These are phyloP conservation scores for Chrysomela aeneicollis DNA, from an alignment of 2,888 invertebrate genomes.

Conservation along the genomic window DNA sequence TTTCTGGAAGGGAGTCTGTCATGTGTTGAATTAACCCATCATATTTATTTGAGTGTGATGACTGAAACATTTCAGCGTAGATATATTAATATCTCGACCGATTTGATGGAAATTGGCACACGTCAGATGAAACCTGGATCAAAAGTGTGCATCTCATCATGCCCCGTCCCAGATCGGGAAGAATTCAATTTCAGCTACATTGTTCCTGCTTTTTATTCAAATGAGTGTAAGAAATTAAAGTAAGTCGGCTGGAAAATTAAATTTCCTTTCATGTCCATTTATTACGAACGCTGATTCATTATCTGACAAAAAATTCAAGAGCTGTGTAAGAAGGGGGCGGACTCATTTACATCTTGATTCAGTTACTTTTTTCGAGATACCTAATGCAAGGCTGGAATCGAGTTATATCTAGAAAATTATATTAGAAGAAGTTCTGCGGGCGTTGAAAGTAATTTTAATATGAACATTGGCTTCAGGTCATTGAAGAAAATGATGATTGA, in stretches of 20 bases:
- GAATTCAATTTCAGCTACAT: conserved; percentile 34
- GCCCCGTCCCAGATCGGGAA: conserved; percentile 14
- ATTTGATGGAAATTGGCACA: neutral
- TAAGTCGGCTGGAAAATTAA: conserved; percentile 39
- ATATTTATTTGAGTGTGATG: too few species aligned
- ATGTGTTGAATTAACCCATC: too few species aligned
- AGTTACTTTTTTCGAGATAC: neutral
- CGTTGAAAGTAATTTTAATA: too few species aligned
- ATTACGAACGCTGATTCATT: conserved; percentile 34
- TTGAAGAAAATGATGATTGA: too few species aligned
- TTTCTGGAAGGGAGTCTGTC: too few species aligned
- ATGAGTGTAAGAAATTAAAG: conserved; percentile 34
- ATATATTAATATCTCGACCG: neutral
- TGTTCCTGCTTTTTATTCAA: conserved; percentile 38
- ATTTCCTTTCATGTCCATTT: conserved; percentile 33
- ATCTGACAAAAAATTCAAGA: conserved; percentile 24
- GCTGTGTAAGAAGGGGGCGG: conserved; percentile 9
- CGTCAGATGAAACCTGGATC: neutral
- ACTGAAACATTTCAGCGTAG: too few species aligned
- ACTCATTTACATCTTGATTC: conserved; percentile 19
- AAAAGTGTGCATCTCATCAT: neutral
- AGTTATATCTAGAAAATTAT: neutral
- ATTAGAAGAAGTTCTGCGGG: neutral
- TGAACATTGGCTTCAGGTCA: too few species aligned
- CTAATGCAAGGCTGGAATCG: neutral